phyloP scores from a whole-genome alignment of 2,113 vertebrate species.

The Pycnonotus jocosus region DNA sequence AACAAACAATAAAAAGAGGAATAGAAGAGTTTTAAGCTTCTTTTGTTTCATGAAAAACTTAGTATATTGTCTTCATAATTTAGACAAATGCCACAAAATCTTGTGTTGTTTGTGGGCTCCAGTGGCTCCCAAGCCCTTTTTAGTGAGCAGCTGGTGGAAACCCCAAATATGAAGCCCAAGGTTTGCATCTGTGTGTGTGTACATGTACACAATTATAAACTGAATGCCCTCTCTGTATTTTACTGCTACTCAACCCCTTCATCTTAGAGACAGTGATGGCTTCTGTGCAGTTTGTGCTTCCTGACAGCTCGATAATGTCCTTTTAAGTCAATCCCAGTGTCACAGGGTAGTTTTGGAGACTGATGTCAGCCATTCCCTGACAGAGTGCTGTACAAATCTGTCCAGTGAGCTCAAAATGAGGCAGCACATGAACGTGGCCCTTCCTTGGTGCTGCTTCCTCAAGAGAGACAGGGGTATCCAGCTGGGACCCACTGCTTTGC shows the following conservation, averaged over 20 bases:
- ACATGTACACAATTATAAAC: rapidly evolving
- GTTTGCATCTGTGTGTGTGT: neutral
- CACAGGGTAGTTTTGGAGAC: neutral
- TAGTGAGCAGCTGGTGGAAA: neutral
- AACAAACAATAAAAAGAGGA: neutral
- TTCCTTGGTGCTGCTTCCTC: neutral
- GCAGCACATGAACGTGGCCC: rapidly evolving
- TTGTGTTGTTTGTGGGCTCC: neutral
- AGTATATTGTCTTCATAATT: neutral
- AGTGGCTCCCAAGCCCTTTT: neutral
- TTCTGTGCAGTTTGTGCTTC: neutral
- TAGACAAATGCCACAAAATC: neutral
- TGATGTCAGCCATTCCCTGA: neutral
- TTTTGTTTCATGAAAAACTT: neutral
- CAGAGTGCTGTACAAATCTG: neutral
- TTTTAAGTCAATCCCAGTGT: neutral
- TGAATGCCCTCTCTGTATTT: neutral
- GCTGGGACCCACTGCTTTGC: neutral
- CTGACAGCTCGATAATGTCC: neutral
- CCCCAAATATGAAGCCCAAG: neutral
- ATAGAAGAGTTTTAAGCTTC: neutral
- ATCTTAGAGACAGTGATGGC: neutral
- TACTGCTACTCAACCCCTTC: neutral
- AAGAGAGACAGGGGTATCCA: neutral
- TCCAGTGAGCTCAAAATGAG: neutral